Conservation (phyloP, 2,888 invertebrate genomes). For the Ischnura elegans region DNA sequence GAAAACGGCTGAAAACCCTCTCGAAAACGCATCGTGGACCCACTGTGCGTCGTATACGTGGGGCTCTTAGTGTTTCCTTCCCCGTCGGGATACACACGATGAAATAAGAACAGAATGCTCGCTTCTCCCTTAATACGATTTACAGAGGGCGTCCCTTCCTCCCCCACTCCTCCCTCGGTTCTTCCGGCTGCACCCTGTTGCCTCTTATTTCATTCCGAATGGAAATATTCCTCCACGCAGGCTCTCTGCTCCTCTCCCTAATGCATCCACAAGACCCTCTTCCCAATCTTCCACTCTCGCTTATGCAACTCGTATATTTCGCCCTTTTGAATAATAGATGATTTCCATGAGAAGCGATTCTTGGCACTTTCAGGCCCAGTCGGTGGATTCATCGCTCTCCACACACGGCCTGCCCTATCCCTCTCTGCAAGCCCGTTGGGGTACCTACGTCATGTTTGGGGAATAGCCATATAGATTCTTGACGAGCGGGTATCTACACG, state of each 20-base stretch:
- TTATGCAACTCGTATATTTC: neutral
- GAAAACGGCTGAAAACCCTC: no score
- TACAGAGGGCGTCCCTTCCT: neutral
- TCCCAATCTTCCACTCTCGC: neutral
- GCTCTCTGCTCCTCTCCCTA: neutral
- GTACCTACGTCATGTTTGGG: no score
- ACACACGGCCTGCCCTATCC: neutral
- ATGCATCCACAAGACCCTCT: neutral
- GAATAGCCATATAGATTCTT: no score
- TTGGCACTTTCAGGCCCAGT: neutral
- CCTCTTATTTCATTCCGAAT: neutral
- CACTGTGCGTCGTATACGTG: neutral
- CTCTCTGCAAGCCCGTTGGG: no score
- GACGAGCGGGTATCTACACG: no score
- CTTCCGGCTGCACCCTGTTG: neutral
- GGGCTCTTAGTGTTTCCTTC: neutral
- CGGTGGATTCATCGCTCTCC: no score
- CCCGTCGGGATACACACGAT: neutral
- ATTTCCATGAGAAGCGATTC: neutral
- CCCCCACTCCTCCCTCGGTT: neutral
- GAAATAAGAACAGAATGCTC: neutral
- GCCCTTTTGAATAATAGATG: neutral
- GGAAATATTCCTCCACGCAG: neutral
- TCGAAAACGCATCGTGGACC: neutral
- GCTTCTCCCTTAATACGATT: slow-evolving; percentile 4